Evolutionary conservation across 2,797 vertebrate species (phyloP), one percentile per base, ranked within the genome.

Genomic region (Chaenodraco wilsoni): DNA sequence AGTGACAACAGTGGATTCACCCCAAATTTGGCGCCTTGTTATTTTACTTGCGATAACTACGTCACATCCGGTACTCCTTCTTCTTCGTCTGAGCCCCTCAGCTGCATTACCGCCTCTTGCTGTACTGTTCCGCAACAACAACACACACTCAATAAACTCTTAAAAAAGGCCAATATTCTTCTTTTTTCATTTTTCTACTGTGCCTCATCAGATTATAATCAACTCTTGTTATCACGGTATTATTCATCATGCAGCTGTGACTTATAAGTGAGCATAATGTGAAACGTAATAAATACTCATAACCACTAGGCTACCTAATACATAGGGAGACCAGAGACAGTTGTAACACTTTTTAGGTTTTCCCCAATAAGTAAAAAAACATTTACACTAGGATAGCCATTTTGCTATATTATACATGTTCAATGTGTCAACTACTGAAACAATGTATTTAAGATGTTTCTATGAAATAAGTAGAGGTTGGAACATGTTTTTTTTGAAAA

Each of bases 21-120:
- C 63, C 62, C 63, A 79, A 81, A 88, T 81, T 90, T 91, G 86
- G 89, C 91, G 87, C 88, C 65, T 79, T 78, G 31, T 49, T 72
- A 52, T 72, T 68, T 65, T 61, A 11, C 40, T 0, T 9, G 1
- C 0, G 12, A 41, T 4, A 14, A 75, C 80, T 80, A 87, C 72
- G 84, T 79, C 74, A 80, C 12, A 79, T 87, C 89, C 86, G 59
- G 0, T 16, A 49, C 3, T 6, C 3, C n/a, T 67, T 78, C 72
- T 59, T 78, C 75, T 45, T 44, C 52, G 44, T 56, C 16, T 40
- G 23, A 17, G 54, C 16, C 17, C 1, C 17, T 58, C 31, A 31
- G 17, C 19, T 9, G 15, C 60, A 10, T 23, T 31, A 9, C 14
- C 60, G 48, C 48, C 54, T 23, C 46, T 48, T 8, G 27, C 46